phyloP scores from a whole-genome alignment of 37 sponge, comb jelly and placozoan species.

The Theonella swinhoei region DNA sequence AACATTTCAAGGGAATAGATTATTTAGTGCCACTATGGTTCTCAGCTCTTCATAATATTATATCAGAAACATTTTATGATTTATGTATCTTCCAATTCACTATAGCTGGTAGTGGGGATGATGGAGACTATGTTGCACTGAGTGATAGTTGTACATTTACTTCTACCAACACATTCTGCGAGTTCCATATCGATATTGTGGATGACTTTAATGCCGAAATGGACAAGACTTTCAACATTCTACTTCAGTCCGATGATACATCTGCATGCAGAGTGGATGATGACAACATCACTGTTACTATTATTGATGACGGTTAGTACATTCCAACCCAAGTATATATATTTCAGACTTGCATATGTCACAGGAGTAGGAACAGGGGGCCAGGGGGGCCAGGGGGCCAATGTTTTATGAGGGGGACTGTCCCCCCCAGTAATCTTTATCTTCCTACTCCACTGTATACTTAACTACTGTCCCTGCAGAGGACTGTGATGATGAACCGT shows the following conservation, averaged over 20 bases:
- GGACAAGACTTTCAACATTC: conserved; percentile 1
- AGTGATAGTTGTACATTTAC: not conserved
- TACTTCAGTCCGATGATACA: not conserved
- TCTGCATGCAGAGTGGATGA: not conserved
- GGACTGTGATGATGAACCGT: too few relatives aligned
- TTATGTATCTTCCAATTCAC: not conserved
- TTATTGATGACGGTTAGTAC: conserved; percentile 11
- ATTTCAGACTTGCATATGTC: too few relatives aligned
- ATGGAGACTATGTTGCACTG: not conserved
- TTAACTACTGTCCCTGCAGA: too few relatives aligned
- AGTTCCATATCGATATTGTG: not conserved
- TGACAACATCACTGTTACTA: not conserved
- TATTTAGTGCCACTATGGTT: too few relatives aligned
- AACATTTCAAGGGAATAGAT: too few relatives aligned
- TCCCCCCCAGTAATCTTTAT: too few relatives aligned
- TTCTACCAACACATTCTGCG: not conserved
- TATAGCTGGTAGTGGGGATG: not conserved
- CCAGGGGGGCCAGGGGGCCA: too few relatives aligned
- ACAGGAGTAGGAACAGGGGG: too few relatives aligned
- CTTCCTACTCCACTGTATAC: too few relatives aligned
- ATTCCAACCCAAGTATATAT: not conserved
- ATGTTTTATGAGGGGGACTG: too few relatives aligned
- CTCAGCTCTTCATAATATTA: too few relatives aligned
- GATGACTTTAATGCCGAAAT: conserved; percentile 18
- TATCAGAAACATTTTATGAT: too few relatives aligned